These are phyloP conservation scores for Cebus imitator DNA, from an alignment of 2,113 vertebrate genomes.

Conservation along the genomic window DNA sequence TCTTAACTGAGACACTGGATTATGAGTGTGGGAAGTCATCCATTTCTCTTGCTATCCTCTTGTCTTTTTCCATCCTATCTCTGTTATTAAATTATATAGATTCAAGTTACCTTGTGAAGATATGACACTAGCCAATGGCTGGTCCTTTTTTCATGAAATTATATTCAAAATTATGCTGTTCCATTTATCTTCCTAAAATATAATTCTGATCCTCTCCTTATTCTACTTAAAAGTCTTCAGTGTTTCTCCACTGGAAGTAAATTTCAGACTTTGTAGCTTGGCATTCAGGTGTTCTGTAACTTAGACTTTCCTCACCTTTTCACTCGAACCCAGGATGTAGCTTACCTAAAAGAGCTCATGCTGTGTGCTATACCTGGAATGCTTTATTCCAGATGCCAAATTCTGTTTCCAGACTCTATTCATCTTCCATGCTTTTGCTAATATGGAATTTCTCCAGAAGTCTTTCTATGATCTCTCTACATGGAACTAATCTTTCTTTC, in stretches of 20 bases:
- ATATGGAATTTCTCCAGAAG: not conserved
- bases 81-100: not conserved
- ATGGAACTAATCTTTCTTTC: not conserved
- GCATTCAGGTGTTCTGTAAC: not conserved
- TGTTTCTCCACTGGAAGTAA: not conserved
- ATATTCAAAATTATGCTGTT: not conserved
- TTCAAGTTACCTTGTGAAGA: not conserved
- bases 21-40: not conserved
- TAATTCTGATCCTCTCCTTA: not conserved
- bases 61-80: not conserved
- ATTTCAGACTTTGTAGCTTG: not conserved
- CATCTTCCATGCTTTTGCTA: not conserved
- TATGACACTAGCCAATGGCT: not conserved
- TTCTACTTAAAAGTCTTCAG: not conserved
- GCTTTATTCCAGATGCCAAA: not conserved
- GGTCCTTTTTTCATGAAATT: not conserved
- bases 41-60: not conserved
- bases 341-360: not conserved
- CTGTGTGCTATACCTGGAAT: not conserved
- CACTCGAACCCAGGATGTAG: not conserved
- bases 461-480: not conserved
- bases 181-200: not conserved
- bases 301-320: not conserved
- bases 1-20: not conserved
- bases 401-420: not conserved